Percentiles rank a stretch among this genome's conserved stretches.
phyloP scores from a whole-genome alignment of 2,113 vertebrate genomes.

The Carassius gibelio region DNA sequence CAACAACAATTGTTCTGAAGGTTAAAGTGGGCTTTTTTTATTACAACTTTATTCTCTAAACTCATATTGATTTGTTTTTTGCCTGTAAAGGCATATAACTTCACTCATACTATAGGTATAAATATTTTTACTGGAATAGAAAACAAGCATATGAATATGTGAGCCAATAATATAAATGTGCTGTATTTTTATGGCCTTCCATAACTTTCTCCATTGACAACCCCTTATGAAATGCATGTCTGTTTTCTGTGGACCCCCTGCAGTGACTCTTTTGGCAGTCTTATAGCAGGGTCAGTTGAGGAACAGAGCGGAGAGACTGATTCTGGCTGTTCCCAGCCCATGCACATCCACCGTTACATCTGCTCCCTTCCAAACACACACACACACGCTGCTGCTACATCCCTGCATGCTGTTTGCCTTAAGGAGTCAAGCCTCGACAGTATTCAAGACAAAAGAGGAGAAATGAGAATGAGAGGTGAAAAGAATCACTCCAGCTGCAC shows the following conservation, averaged over 20 bases:
- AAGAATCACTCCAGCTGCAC: constrained; percentile 76
- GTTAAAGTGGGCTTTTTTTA: too few species aligned
- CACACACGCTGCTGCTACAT: constrained; percentile 61
- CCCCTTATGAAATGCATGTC: constrained; percentile 80
- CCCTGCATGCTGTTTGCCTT: constrained; percentile 57
- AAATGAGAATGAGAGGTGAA: constrained; percentile 44
- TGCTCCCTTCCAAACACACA: constrained; percentile 65
- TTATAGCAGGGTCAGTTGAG: constrained; percentile 71
- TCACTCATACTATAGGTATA: too few species aligned
- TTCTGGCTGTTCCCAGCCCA: constrained; percentile 77
- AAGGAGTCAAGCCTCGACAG: constrained; percentile 68
- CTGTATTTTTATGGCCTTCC: neutral
- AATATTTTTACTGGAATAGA: too few species aligned
- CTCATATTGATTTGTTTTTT: too few species aligned
- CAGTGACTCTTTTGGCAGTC: constrained; percentile 76
- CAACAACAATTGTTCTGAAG: too few species aligned
- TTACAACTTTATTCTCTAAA: too few species aligned
- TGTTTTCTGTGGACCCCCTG: constrained; percentile 76
- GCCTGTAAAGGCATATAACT: too few species aligned
- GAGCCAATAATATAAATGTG: constrained; percentile 24
- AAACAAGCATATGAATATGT: neutral
- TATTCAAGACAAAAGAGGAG: constrained; percentile 27
- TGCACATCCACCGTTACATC: constrained; percentile 75
- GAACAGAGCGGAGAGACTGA: constrained; percentile 80
- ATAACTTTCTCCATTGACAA: constrained; percentile 72